Conservation (phyloP, 2,888 invertebrate genomes). For the Protonemura montana region DNA sequence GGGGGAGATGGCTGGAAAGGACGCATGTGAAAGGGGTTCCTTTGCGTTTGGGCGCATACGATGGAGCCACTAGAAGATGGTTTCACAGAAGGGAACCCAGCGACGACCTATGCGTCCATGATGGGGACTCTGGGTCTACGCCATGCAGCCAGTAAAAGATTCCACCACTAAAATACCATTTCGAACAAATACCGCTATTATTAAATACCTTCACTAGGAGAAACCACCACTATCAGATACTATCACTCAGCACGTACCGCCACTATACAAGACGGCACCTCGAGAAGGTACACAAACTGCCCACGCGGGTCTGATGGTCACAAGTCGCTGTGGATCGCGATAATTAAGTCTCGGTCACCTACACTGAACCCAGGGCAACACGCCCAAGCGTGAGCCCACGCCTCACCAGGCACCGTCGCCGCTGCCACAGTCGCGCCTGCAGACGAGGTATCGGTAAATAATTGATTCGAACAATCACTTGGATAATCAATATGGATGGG, state of each 20-base stretch:
- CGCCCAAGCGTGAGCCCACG: neutral
- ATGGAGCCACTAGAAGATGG: too few species aligned
- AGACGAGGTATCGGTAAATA: neutral
- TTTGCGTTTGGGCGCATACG: too few species aligned
- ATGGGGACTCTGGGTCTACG: too few species aligned
- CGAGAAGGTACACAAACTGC: neutral
- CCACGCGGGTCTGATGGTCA: neutral
- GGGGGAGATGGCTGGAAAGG: too few species aligned
- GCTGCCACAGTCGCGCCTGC: neutral
- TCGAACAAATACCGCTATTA: neutral
- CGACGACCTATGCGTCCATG: too few species aligned
- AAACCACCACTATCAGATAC: too few species aligned
- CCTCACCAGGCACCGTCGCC: neutral
- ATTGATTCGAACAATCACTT: constrained; percentile 5
- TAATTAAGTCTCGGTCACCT: neutral
- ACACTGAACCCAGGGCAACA: neutral
- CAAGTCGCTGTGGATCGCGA: neutral
- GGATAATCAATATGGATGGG: neutral
- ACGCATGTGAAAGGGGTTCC: too few species aligned
- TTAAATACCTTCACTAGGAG: too few species aligned
- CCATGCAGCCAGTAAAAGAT: too few species aligned
- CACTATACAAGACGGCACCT: too few species aligned
- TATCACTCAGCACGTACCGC: too few species aligned
- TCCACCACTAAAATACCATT: constrained; percentile 7
- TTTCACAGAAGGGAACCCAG: too few species aligned